Percentiles rank a stretch among this genome's conserved stretches.
Evolutionary conservation across 2,113 vertebrate species (phyloP).

Genomic region (Eleginops maclovinus): DNA sequence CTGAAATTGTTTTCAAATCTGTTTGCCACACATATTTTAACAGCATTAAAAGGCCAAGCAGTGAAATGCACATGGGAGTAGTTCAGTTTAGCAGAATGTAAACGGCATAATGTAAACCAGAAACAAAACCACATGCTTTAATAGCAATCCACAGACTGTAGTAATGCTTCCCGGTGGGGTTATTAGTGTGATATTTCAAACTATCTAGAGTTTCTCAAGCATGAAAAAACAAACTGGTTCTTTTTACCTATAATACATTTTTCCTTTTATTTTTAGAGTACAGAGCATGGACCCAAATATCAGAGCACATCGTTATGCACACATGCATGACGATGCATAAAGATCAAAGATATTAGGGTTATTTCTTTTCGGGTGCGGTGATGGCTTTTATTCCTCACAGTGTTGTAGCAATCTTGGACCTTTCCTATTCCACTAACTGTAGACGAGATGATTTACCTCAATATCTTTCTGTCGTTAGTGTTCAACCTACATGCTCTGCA

Average conservation of each 20-base stretch:
- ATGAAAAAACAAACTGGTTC: slow-evolving; percentile 13
- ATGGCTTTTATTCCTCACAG: not conserved
- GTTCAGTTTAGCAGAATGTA: not conserved
- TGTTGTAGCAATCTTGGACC: not conserved
- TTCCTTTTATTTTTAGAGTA: not conserved
- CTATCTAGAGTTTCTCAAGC: slow-evolving; percentile 15
- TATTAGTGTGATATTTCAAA: slow-evolving; percentile 8
- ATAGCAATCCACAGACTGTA: not conserved
- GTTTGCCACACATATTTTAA: not conserved
- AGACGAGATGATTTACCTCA: not conserved
- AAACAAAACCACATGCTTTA: not conserved
- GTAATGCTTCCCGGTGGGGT: not conserved
- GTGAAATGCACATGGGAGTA: not conserved
- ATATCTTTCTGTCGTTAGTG: not conserved
- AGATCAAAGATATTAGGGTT: slow-evolving; percentile 7
- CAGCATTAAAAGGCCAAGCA: not conserved
- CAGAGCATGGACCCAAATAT: not conserved
- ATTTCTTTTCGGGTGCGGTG: slow-evolving; percentile 4
- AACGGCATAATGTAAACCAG: not conserved
- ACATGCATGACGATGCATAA: not conserved
- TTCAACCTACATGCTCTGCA: not conserved
- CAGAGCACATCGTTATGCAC: too few species aligned
- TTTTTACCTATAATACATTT: slow-evolving; percentile 1
- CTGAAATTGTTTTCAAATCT: not conserved
- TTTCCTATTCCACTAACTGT: not conserved